These are phyloP conservation scores for Parnassius glacialis DNA, from an alignment of 2,888 invertebrate species.

Conservation along the genomic window DNA sequence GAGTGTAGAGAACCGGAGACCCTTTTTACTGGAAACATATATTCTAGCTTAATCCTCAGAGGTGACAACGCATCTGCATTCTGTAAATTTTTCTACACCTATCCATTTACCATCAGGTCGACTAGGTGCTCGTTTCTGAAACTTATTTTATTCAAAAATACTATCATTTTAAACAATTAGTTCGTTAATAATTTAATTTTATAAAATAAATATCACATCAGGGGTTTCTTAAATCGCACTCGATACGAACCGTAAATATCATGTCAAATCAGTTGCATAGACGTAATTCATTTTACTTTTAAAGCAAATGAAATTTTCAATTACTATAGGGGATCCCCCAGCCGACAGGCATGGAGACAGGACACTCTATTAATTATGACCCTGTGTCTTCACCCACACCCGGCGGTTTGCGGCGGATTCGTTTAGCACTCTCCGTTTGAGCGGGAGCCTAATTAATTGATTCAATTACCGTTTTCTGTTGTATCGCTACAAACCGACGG, in stretches of 20 bases:
- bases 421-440: constrained; percentile 27
- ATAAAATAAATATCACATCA: no score
- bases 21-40: no score
- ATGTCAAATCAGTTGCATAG: constrained; percentile 10
- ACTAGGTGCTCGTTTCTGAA: no score
- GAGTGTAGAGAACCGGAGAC: no score
- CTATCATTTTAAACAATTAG: no score
- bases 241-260: background rate
- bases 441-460: constrained; percentile 40
- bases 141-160: no score
- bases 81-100: no score
- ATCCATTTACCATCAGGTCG: no score
- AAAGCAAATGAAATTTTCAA: constrained; percentile 20
- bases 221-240: background rate
- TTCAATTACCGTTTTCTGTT: constrained; percentile 39
- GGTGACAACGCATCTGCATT: no score
- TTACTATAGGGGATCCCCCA: constrained; percentile 10
- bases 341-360: constrained; percentile 3
- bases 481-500: constrained; percentile 18
- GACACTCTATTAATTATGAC: constrained; percentile 30
- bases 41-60: no score
- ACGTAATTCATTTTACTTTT: constrained; percentile 13
- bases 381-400: constrained; percentile 22
- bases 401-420: constrained; percentile 26
- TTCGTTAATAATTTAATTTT: no score